Conservation (phyloP, 2,797 vertebrate species). For the Carcharodon carcharias region DNA sequence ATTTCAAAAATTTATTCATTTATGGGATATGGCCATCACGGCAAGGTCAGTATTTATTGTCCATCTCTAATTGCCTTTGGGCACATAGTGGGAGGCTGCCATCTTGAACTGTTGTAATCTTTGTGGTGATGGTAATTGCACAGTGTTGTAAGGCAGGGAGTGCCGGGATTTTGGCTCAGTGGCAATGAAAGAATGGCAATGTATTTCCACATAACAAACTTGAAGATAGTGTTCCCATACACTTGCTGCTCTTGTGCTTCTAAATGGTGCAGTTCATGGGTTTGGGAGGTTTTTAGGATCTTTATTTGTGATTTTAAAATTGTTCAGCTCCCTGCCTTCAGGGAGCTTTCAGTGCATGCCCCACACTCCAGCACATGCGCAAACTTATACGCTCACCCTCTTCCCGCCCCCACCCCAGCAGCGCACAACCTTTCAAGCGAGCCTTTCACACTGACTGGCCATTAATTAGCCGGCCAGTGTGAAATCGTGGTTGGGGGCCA, state of each 20-base stretch:
- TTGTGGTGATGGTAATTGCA: neutral
- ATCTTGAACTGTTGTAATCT: neutral
- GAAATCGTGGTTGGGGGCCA: no score
- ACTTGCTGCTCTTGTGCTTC: neutral
- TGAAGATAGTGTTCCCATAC: neutral
- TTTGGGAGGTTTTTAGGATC: neutral
- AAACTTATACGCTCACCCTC: no score
- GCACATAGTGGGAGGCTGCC: neutral
- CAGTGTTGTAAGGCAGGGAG: neutral
- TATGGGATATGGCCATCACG: neutral
- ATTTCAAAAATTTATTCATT: neutral
- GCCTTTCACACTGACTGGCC: no score
- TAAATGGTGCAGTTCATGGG: neutral
- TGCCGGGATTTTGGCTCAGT: neutral
- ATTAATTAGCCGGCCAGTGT: no score
- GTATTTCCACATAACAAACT: neutral
- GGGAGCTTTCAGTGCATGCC: no score
- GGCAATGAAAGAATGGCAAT: neutral
- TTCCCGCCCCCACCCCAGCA: no score
- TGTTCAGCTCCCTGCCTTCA: no score
- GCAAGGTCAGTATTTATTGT: neutral
- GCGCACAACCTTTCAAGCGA: no score
- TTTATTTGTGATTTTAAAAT: no score
- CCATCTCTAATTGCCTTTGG: neutral
- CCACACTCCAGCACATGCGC: no score